Base-by-base conservation (phyloP, 2,888 invertebrate species). In the Meganola albula region DNA sequence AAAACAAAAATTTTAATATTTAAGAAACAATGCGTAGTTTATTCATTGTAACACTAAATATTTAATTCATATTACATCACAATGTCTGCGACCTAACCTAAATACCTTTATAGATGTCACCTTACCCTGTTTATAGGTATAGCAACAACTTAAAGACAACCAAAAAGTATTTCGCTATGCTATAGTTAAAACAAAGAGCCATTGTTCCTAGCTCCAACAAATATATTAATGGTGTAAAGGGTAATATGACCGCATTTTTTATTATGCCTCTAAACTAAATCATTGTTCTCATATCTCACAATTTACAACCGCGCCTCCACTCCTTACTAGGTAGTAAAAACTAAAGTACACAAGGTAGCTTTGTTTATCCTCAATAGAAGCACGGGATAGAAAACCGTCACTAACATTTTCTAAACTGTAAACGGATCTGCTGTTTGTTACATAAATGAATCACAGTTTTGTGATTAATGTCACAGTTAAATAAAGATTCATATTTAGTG, bases 401-500 rank as follows among this genome's bases (percentile, higher is more conserved):
- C 63, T 53, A 56, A 20, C 7, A 20, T 2, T 20, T 20, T 20
- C 3, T 7, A 20, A 67, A 70, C 63, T 64, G 59, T 56, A 66
- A 65, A 63, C 59, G 61, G 64, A 67, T 69, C 61, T 61, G 60
- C n/a, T 58, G 52, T 48, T n/a, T 66, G 66, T 63, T 63, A 60
- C 63, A 46, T 58, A 41, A 37, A 79, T 85, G 83, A 82, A 84
- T 85, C 83, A 80, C 54, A 32, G 40, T 63, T 80, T 82, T 75
- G 79, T 83, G 75, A 80, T 85, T 77, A 82, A 83, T 74, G 84
- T 83, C 80, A 77, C 64, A 61, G 73, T 72, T 52, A 69, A 73
- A 73, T 79, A 75, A 80, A 83, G 70, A 74, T 74, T 76, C 69
- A 76, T 83, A 85, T 83, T 84, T 79, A 80, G 83, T 83, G 67